Percentiles rank a stretch among this genome's conserved stretches.
Conservation (phyloP, 2,113 vertebrate genomes). For the Corvus hawaiiensis region DNA sequence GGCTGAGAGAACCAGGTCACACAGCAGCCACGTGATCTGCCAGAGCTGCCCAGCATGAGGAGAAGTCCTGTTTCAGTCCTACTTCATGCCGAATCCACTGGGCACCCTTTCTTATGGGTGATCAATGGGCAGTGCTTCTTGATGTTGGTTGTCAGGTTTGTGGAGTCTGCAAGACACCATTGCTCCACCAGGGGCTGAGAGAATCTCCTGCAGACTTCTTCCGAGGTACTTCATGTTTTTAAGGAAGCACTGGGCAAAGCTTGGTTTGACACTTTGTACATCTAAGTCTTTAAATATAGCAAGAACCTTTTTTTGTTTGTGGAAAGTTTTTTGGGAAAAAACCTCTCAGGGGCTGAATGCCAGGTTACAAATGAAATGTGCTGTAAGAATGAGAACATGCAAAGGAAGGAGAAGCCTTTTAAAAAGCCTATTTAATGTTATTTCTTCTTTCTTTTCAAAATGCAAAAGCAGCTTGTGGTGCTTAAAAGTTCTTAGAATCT, state of each 20-base stretch:
- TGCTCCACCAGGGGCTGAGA: neutral
- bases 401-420: neutral
- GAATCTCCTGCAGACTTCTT: neutral
- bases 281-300: neutral
- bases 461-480: neutral
- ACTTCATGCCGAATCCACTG: accelerated
- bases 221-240: neutral
- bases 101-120: neutral
- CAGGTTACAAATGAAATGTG: neutral
- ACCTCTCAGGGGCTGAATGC: neutral
- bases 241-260: neutral
- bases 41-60: neutral
- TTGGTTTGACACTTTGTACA: neutral
- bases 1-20: neutral
- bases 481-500: neutral
- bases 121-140: too few species aligned
- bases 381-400: neutral
- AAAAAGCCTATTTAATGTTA: neutral
- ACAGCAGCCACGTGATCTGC: neutral
- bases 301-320: neutral
- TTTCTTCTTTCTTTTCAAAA: neutral
- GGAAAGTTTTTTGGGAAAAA: neutral
- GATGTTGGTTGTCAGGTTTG: neutral
- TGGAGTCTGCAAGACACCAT: neutral
- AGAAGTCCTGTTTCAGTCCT: neutral